Evolutionary conservation across 2,113 vertebrate genomes (phyloP).

Genomic region (Murina feae): DNA sequence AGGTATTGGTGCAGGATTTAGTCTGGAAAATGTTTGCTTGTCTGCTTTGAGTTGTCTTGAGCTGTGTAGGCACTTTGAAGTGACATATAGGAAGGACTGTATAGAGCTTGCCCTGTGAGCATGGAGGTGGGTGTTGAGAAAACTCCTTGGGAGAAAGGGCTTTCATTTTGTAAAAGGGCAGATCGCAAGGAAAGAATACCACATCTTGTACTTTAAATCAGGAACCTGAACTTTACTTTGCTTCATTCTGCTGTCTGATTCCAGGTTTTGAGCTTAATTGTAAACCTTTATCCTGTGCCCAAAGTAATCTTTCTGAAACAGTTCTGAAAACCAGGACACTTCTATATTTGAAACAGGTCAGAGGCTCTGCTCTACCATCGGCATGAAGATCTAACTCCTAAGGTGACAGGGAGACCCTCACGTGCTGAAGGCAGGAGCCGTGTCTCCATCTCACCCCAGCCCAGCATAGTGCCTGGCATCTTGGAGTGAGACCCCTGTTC

Average conservation of each 20-base stretch:
- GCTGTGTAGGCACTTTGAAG: background rate
- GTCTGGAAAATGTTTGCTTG: background rate
- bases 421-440: rapidly evolving
- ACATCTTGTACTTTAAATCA: background rate
- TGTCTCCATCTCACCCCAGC: background rate
- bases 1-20: background rate
- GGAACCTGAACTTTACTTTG: background rate
- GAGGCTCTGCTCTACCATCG: background rate
- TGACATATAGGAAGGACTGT: background rate
- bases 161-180: background rate
- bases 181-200: background rate
- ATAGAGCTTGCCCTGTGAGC: background rate
- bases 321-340: background rate
- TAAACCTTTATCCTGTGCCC: background rate
- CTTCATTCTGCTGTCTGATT: background rate
- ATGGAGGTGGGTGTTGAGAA: background rate
- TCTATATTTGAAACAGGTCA: background rate
- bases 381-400: background rate
- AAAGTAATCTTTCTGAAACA: background rate
- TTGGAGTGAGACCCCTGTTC: background rate
- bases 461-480: background rate
- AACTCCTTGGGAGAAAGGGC: background rate
- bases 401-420: background rate
- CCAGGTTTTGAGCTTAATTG: background rate
- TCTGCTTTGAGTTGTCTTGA: background rate